Evolutionary conservation across 2,113 vertebrate species (phyloP).

Genomic region (Aptenodytes patagonicus): DNA sequence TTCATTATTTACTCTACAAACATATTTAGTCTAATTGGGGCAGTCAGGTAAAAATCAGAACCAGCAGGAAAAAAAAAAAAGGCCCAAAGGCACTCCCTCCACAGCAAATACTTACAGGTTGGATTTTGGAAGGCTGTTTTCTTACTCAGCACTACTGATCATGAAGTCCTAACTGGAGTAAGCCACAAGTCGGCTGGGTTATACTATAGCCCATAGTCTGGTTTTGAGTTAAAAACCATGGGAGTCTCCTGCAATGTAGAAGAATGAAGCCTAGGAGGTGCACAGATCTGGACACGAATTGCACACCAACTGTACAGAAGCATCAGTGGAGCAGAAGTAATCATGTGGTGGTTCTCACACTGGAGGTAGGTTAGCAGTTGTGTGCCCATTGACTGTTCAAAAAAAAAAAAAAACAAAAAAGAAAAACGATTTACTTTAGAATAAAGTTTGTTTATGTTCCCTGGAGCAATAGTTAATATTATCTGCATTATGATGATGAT

Average conservation of each 20-base stretch:
- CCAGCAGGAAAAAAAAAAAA: neutral
- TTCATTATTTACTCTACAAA: slow-evolving; percentile 4
- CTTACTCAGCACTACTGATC: neutral
- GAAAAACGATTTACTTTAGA: neutral
- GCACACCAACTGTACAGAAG: neutral
- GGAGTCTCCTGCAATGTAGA: neutral
- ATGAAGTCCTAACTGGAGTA: neutral
- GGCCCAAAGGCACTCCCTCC: neutral
- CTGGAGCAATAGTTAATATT: neutral
- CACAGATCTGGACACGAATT: neutral
- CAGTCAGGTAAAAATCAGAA: neutral
- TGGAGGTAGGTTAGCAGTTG: neutral
- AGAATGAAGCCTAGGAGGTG: neutral
- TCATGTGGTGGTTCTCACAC: neutral
- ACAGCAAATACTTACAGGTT: neutral
- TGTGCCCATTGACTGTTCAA: neutral
- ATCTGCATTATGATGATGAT: neutral
- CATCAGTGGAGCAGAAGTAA: neutral
- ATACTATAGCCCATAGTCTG: neutral
- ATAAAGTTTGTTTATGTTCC: neutral
- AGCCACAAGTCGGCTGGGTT: neutral
- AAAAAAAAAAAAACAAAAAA: neutral
- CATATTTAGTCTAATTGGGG: neutral
- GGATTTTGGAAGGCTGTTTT: neutral
- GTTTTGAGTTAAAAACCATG: neutral